Conservation (phyloP, 2,888 invertebrate species). For the Cheilosia pagana region DNA sequence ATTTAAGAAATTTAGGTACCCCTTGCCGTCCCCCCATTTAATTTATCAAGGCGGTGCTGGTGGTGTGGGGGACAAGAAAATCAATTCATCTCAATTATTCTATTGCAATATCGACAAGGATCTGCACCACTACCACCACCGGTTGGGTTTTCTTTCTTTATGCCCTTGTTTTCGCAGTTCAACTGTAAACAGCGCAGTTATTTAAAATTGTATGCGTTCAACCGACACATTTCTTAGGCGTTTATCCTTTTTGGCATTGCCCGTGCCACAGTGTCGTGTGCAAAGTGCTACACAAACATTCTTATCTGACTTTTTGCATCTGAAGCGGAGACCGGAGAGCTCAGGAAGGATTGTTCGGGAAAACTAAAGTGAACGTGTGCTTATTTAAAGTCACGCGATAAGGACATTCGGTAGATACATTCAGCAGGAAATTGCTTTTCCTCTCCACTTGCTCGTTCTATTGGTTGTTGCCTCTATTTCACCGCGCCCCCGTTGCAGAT, state of each 20-base stretch:
- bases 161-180: slow-evolving; percentile 29
- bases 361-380: slow-evolving; percentile 71
- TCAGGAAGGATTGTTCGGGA: slow-evolving; percentile 7
- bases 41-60: slow-evolving; percentile 19
- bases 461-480: slow-evolving; percentile 3
- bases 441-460: slow-evolving; percentile 5
- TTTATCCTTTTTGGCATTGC: slow-evolving; percentile 46
- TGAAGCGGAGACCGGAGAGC: background rate
- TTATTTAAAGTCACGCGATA: slow-evolving; percentile 73
- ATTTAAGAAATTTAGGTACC: slow-evolving; percentile 18
- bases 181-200: slow-evolving; percentile 25
- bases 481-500: no score
- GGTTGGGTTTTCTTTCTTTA: slow-evolving; percentile 19
- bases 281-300: slow-evolving; percentile 18
- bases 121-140: background rate
- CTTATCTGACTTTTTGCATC: slow-evolving; percentile 55
- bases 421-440: slow-evolving; percentile 61
- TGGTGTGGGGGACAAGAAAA: slow-evolving; percentile 6
- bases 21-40: slow-evolving; percentile 44
- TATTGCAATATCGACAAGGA: slow-evolving; percentile 49
- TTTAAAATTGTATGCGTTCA: slow-evolving; percentile 40
- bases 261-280: slow-evolving; percentile 6
- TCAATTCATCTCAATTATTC: slow-evolving; percentile 64
- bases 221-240: slow-evolving; percentile 41
- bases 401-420: slow-evolving; percentile 65